phyloP scores from a whole-genome alignment of 2,888 invertebrate genomes.

The Drosophila hamatofila region DNA sequence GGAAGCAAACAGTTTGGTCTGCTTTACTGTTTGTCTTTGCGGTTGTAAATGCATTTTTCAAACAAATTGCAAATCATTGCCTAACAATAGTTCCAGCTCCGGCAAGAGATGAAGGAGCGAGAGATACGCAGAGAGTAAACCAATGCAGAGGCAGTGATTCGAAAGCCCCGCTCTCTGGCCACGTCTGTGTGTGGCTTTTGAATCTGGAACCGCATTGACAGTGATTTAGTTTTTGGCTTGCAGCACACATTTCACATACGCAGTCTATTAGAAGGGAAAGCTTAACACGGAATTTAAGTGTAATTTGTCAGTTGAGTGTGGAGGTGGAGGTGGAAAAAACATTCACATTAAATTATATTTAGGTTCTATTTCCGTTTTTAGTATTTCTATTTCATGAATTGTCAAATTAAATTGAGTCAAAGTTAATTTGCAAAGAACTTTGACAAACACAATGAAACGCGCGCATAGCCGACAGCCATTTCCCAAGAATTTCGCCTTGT shows the following conservation, averaged over 20 bases:
- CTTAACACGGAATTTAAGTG: constrained; percentile 49
- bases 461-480: constrained; percentile 16
- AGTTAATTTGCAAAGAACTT: constrained; percentile 60
- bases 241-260: constrained; percentile 47
- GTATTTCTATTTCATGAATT: constrained; percentile 17
- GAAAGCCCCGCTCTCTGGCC: constrained; percentile 1
- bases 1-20: constrained; percentile 31
- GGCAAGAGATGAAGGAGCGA: background rate
- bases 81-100: constrained; percentile 68
- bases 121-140: constrained; percentile 19
- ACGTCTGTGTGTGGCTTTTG: constrained; percentile 32
- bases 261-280: constrained; percentile 66
- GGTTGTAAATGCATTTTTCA: constrained; percentile 82
- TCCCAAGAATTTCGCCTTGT: constrained; percentile 25
- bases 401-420: constrained; percentile 50
- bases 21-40: constrained; percentile 71
- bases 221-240: constrained; percentile 78
- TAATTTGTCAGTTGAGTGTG: constrained; percentile 38
- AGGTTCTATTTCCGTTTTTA: constrained; percentile 13
- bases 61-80: constrained; percentile 82
- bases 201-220: constrained; percentile 73
- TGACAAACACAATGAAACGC: background rate
- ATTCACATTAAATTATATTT: constrained; percentile 40
- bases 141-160: constrained; percentile 51
- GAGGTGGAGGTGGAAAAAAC: background rate